Evolutionary conservation across 2,797 vertebrate species (phyloP), one percentile per base, ranked within the genome.

Genomic region (Hybognathus amarus): DNA sequence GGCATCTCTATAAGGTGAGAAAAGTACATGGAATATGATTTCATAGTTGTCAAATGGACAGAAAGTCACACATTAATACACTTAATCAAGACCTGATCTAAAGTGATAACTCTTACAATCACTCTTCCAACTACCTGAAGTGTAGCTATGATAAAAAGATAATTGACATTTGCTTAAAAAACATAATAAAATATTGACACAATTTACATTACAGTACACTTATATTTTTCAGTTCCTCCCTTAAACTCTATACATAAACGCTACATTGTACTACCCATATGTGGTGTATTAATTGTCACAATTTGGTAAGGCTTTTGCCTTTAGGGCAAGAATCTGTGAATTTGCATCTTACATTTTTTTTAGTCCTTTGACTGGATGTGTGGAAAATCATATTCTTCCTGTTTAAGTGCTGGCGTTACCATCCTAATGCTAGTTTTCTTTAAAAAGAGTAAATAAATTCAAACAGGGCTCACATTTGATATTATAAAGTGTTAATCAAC

Each of bases 71-170:
- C 92, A 93, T 91, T 93, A 93, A 94, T 94, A 95, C 93, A 94
- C 91, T 94, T 90, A 89, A 86, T 87, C 93, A 94, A 91, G 90
- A 91, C 92, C 91, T 91, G 90, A 91, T 92, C 88, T 93, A 93
- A 93, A 93, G 94, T 90, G 85, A 93, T 91, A 94, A 93, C 92
- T 94, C 92, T 93, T 91, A 91, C 78, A 86, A 92, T 92, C 91
- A 70, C 82, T 90, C 92, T 91, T 93, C 90, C 94, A 91, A 92
- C 91, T 45, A 89, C 75, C 87, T 83, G 92, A 90, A 93, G 86
- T 93, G 92, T 93, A 94, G 91, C 93, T 95, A 95, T 92, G 92
- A 94, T 95, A 90, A 93, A 93, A 94, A 89, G 83, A 95, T 94
- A 95, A 91, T 93, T 92, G 92, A 93, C 93, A 42, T 90, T 88